Evolutionary conservation across 1,140 invertebrate species (phyloP), one percentile per base, ranked within the genome.

Genomic region (Plectus sambesii): DNA sequence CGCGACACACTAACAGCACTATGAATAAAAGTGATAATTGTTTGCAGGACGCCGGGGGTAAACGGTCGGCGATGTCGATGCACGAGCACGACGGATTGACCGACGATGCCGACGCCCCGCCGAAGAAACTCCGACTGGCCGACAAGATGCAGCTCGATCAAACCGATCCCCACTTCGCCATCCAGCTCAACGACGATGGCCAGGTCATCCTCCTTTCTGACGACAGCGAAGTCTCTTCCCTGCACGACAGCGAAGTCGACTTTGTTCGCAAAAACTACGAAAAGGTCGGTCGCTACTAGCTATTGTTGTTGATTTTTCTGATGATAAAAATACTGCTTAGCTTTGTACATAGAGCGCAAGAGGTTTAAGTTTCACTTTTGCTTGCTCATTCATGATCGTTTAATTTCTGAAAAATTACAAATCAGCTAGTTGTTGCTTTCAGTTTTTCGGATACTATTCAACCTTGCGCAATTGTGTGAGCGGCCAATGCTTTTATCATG

Each of bases 181-280:
- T 63, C 36, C 24, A 66, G 33, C 56, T 55, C 27, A 35, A 59
- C 22, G 23, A 60, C 3, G 49, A 61, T 25, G 61, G 53, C 9
- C 60, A 66, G 37, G 60, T 59, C 8, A 54, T 65, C 17, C 42
- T 63, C 36, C 56, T 64, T 55, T 54, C 61, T 1, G 63, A 66
- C 33, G 62, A 67, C 33, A 65, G 61, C 47, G 62, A 64, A 38
- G 56, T 67, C 29, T 64, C 62, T 6, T 64, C 62, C 3, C 42
- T 64, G 24, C 58, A 67, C 40, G 51, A 55, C 12, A 51, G 37
- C 15, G 61, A 64, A 30, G 43, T 65, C 15, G 44, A 30, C 20
- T 43, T 40, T 1, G 9, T 64, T 5, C 22, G 58, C 12, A 33
- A 61, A 41, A 44, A 51, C 20, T 64, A 41, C 40, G 58, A 56